These are phyloP conservation scores for Columba livia DNA, from an alignment of 2,113 vertebrate genomes.

Conservation along the genomic window DNA sequence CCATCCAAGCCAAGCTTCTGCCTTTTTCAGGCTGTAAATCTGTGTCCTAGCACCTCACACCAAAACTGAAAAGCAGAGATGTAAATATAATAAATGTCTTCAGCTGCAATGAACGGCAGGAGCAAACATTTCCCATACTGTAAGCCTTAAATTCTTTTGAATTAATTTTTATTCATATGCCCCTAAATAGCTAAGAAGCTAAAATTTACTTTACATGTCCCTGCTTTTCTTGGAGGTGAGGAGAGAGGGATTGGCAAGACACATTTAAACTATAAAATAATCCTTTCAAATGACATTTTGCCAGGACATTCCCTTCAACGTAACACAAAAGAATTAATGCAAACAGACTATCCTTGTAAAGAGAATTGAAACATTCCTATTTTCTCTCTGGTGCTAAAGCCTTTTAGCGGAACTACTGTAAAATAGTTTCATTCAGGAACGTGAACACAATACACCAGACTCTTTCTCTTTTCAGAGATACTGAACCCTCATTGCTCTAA, in stretches of 20 bases:
- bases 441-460: background rate
- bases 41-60: background rate
- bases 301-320: slow-evolving; percentile 38
- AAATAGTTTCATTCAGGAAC: slow-evolving; percentile 24
- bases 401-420: slow-evolving; percentile 40
- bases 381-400: slow-evolving; percentile 36
- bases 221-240: background rate
- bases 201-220: background rate
- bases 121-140: background rate
- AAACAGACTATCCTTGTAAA: slow-evolving; percentile 27
- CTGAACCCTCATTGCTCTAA: background rate
- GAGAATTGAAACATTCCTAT: slow-evolving; percentile 21
- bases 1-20: background rate
- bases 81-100: background rate
- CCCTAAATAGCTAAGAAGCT: background rate
- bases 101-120: background rate
- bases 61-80: background rate
- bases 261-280: slow-evolving; percentile 44
- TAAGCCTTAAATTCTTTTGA: background rate
- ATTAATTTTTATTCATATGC: background rate
- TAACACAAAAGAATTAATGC: slow-evolving; percentile 47
- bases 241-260: background rate
- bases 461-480: background rate
- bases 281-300: slow-evolving; percentile 51
- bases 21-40: background rate